Evolutionary conservation across 1,140 invertebrate species (phyloP).

Genomic region (Aphidius gifuensis): DNA sequence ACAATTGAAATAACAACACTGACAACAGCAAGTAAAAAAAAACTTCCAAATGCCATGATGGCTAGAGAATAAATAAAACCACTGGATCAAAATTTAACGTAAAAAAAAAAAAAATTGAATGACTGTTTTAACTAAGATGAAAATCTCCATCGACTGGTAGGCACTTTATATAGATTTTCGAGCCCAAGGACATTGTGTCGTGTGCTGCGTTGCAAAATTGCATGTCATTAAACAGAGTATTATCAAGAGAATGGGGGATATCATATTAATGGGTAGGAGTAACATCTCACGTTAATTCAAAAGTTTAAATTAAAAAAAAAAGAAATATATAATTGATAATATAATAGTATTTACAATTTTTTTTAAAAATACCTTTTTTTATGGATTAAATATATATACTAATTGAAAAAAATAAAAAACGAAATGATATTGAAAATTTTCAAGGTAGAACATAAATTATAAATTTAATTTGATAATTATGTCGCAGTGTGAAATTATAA

Average conservation of each 20-base stretch:
- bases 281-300: too few relatives aligned
- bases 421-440: too few relatives aligned
- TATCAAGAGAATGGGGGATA: not conserved
- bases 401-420: too few relatives aligned
- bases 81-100: slow-evolving; percentile 17
- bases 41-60: slow-evolving; percentile 7
- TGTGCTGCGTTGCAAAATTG: slow-evolving; percentile 50
- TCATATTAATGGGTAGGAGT: not conserved
- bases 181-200: slow-evolving; percentile 49
- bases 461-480: too few relatives aligned
- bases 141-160: slow-evolving; percentile 40
- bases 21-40: slow-evolving; percentile 21
- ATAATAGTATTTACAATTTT: too few relatives aligned
- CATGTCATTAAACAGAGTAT: slow-evolving; percentile 47
- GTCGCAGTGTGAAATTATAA: too few relatives aligned
- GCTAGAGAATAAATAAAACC: slow-evolving; percentile 17
- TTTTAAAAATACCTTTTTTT: too few relatives aligned
- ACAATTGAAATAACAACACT: slow-evolving; percentile 20
- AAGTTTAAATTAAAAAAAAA: too few relatives aligned
- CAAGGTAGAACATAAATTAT: too few relatives aligned
- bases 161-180: slow-evolving; percentile 53
- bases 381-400: too few relatives aligned
- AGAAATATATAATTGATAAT: too few relatives aligned
- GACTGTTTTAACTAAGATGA: slow-evolving; percentile 37
- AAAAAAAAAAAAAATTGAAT: slow-evolving; percentile 30